Percentiles rank a stretch among this genome's conserved stretches.
These are phyloP conservation scores for Trachemys scripta DNA, from an alignment of 2,113 vertebrate genomes.

Conservation along the genomic window DNA sequence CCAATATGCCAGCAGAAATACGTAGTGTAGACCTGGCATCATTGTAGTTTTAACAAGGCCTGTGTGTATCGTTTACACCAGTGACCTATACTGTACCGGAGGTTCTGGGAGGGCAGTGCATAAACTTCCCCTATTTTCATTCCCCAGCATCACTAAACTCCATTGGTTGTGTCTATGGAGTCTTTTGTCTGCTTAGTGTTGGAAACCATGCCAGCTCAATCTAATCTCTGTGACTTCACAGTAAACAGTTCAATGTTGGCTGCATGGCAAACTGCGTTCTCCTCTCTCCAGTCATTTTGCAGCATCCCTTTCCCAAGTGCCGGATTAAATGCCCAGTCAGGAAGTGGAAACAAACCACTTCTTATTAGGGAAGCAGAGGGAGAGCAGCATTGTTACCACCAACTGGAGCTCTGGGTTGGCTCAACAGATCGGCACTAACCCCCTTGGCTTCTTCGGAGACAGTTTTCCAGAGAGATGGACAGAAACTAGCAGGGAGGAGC, in stretches of 20 bases:
- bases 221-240: background rate
- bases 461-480: background rate
- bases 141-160: background rate
- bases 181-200: background rate
- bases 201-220: background rate
- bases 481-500: background rate
- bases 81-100: background rate
- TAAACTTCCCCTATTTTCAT: background rate
- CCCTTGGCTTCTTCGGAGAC: background rate
- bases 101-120: background rate
- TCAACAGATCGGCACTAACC: rapidly evolving
- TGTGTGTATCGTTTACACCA: background rate
- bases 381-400: background rate
- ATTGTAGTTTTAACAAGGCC: background rate
- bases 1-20: background rate
- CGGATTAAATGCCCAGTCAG: background rate
- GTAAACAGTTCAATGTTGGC: background rate
- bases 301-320: background rate
- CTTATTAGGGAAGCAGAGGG: background rate
- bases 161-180: background rate
- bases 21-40: background rate
- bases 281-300: background rate
- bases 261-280: background rate
- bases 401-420: background rate
- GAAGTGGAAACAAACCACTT: background rate